Evolutionary conservation across 2,888 invertebrate species (phyloP).

Genomic region (Arctia plantaginis): DNA sequence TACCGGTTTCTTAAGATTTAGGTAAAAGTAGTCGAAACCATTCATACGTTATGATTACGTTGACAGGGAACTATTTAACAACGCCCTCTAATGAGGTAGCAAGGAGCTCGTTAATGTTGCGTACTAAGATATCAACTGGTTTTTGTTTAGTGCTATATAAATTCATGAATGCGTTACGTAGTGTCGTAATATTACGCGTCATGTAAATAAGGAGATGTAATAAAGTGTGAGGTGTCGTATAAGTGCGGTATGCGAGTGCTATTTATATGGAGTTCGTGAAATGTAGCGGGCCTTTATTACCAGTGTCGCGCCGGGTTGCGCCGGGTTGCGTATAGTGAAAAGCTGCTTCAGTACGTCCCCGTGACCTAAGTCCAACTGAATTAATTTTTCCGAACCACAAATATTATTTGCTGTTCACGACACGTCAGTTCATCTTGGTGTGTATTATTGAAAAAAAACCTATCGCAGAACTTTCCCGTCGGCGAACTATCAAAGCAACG

Average conservation of each 20-base stretch:
- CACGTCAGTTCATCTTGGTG: not conserved
- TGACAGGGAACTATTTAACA: no score
- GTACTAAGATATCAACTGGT: not conserved
- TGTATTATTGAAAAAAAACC: not conserved
- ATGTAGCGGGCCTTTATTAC: conserved; percentile 1
- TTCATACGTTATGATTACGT: no score
- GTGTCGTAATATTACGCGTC: not conserved
- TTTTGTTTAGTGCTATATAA: not conserved
- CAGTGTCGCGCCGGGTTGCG: not conserved
- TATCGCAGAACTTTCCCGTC: no score
- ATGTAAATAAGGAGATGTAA: conserved; percentile 17
- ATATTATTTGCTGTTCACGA: not conserved
- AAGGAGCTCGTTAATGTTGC: not conserved
- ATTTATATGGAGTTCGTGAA: conserved; percentile 7
- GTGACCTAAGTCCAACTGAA: not conserved
- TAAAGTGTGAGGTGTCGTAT: conserved; percentile 11
- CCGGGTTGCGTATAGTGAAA: not conserved
- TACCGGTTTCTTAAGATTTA: not conserved
- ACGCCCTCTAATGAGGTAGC: not conserved
- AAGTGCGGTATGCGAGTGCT: conserved; percentile 3
- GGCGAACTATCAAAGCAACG: no score
- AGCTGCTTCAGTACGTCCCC: not conserved
- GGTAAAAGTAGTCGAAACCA: not conserved
- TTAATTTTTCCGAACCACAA: not conserved
- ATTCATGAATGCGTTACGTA: not conserved